Conservation (phyloP, 2,113 vertebrate genomes). For the Ammodytes marinus region DNA sequence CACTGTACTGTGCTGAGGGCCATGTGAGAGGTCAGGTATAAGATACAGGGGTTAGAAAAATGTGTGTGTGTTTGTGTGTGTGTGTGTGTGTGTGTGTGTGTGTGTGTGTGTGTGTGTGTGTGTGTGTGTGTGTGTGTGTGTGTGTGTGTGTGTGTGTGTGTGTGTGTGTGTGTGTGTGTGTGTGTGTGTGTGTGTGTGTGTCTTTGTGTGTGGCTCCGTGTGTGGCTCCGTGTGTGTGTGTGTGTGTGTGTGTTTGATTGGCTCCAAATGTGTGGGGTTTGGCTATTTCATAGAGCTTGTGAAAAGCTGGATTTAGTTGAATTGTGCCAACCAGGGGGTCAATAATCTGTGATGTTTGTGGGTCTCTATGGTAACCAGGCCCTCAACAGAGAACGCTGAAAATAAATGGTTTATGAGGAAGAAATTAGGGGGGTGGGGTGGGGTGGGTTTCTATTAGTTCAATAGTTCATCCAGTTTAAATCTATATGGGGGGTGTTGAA, state of each 20-base stretch:
- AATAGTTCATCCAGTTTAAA: conserved; percentile 61
- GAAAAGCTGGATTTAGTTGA: conserved; percentile 71
- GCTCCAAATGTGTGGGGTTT: conserved; percentile 32
- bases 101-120: conserved; percentile 14
- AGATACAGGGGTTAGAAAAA: conserved; percentile 46
- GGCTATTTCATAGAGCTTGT: conserved; percentile 58
- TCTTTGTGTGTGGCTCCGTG: no score
- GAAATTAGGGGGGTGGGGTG: conserved; percentile 3
- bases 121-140: background rate
- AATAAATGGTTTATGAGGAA: conserved; percentile 46
- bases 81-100: no score
- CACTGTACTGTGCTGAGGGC: conserved; percentile 68
- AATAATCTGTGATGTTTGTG: conserved; percentile 65
- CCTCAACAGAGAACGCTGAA: conserved; percentile 58
- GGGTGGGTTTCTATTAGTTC: conserved; percentile 22
- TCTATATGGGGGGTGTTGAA: conserved; percentile 10
- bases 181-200: background rate
- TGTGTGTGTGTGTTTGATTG: conserved; percentile 26
- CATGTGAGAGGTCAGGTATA: conserved; percentile 68
- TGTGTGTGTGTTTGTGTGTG: conserved; percentile 8
- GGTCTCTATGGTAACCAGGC: conserved; percentile 66
- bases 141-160: no score
- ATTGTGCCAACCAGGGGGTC: conserved; percentile 65
- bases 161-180: conserved; percentile 18
- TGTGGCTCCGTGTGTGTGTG: conserved; percentile 5